Evolutionary conservation across 2,888 invertebrate species (phyloP), one percentile per base, ranked within the genome.

Genomic region (Eustalomyia histrio): DNA sequence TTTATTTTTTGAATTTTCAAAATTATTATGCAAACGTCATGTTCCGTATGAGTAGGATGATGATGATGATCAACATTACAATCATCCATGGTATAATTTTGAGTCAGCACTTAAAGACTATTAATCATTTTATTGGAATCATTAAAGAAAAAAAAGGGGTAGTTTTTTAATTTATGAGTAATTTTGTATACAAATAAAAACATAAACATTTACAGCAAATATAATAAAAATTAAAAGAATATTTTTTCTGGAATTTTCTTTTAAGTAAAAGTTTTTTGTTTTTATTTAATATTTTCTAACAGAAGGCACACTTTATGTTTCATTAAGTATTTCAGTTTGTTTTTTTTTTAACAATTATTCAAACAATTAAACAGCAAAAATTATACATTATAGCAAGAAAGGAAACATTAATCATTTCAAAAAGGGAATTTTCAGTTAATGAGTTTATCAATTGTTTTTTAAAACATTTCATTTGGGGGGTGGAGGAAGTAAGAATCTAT

Each of bases 391-490:
- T 52, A 57, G 17, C 35, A 39, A 53, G 18, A 78, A 16, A 72
- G 64, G 21, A 81, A 75, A 58, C 71, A 78, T 81, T 75, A 81
- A 81, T 81, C 78, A 81, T 78, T 53, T 76, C 35, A 17, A 16
- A 14, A 6, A n/a, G 63, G 63, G 63, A 79, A 69, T 79, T 73
- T 43, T 60, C 29, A 29, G 58, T 29, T 73, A 79, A 74, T 75
- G 74, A 71, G 53, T 60, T 53, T 17, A 64, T 63, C 64, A 76
- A 52, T 58, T 24, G n/a, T 57, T 57, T 60, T n/a, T 7, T 6
- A 29, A 29, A 29, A 29, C 7, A 33, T 33, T 35, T 58, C 35
- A n/a, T 33, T 58, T 24, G 9, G 16, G 24, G 8, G 24, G 24
- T n/a, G 21, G 24, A 4, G 18, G 8, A 2, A 33, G 21, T n/a